Base-by-base conservation (phyloP, 2,888 invertebrate genomes). In the Nycteola revayana region DNA sequence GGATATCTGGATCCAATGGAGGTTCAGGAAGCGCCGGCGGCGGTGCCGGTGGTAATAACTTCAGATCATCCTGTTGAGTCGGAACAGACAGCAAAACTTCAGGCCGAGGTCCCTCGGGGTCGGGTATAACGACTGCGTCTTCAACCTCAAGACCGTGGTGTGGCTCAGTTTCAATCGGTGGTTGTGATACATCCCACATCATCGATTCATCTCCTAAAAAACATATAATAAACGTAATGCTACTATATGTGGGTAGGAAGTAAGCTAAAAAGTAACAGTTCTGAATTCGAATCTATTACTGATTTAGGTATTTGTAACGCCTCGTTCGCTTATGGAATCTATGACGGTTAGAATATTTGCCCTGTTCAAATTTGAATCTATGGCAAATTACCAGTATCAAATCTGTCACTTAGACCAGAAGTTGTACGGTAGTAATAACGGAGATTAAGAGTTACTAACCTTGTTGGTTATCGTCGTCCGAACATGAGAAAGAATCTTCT, bases 1-100 rank as follows among this genome's bases (percentile, higher is more conserved):
- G 8, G 3, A 39, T 28, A 1, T 30, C 25, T 7, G 39, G 39
- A 24, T 40, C 36, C 25, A 32, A 28, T 32, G 9, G 8, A 4
- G 30, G 30, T 9, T 31, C 31, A 17, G 20, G 6, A 8, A 9
- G 14, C 3, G 4, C 10, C 24, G 11, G 8, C 3, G 7, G 2
- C 9, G 23, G 26, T 2, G 10, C n/a, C 7, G n/a, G 2, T 10
- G 20, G 4, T 2, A 9, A 10, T 28, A 20, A 1, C 21, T 8
- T 10, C 7, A 8, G 1, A 4, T 29, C n/a, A 21, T 28, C 10
- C 9, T 11, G 29, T 11, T 29, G 10, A 5, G 9, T 29, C 22
- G 11, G 6, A 11, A 6, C 8, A 21, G 20, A 21, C 10, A 21
- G 3, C 10, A 28, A 21, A 10, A 10, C 21, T 20, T 28, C 28